phyloP scores from a whole-genome alignment of 2,797 vertebrate genomes.

The Rhabdomys pumilio region DNA sequence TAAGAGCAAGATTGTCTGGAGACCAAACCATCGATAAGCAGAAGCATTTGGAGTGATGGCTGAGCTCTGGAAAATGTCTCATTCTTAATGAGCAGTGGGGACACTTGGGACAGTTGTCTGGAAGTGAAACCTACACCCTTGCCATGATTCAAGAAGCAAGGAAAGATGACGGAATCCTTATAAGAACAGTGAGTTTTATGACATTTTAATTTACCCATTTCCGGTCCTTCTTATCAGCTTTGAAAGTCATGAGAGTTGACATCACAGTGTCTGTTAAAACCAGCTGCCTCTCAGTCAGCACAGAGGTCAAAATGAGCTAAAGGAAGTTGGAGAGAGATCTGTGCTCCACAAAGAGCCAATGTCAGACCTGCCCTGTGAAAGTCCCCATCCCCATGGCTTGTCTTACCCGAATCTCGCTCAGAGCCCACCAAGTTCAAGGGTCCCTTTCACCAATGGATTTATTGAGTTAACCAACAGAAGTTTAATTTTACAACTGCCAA shows the following conservation, averaged over 20 bases:
- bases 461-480: neutral
- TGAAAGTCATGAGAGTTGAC: neutral
- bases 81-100: neutral
- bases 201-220: neutral
- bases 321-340: neutral
- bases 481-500: neutral
- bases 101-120: neutral
- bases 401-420: neutral
- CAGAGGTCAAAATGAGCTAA: neutral
- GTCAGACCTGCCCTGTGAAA: neutral
- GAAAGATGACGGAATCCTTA: neutral
- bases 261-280: neutral
- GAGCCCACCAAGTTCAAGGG: neutral
- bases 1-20: neutral
- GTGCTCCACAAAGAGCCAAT: too few species aligned
- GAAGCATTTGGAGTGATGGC: neutral
- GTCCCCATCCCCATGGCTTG: neutral
- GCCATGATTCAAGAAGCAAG: neutral
- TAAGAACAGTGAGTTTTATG: neutral
- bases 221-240: neutral
- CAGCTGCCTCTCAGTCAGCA: neutral
- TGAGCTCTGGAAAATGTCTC: neutral
- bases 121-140: conserved; percentile 28
- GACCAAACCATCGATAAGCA: neutral
- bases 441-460: neutral